A percentile compares a stretch with the other conserved stretches of the same genome.
Conservation (phyloP, 2,888 invertebrate genomes). For the Galeopsomyia nigrocyanea region DNA sequence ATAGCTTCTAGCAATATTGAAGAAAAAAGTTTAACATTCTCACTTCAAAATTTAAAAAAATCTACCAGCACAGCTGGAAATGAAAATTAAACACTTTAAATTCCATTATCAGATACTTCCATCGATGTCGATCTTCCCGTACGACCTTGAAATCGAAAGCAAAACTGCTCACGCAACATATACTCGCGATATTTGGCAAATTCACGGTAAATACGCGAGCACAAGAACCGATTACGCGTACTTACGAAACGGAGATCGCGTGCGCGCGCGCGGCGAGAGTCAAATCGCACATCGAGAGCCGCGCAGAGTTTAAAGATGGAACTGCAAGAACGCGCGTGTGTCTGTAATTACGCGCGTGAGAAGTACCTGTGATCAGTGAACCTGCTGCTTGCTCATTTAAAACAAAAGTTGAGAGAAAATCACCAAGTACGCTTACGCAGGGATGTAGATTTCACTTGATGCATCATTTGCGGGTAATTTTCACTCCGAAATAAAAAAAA, state of each 20-base stretch:
- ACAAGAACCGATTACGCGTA: slow-evolving; percentile 11
- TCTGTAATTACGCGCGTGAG: slow-evolving; percentile 5
- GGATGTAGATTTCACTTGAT: too few species aligned
- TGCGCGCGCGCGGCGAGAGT: neutral
- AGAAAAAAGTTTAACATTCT: too few species aligned
- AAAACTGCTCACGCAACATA: slow-evolving; percentile 16
- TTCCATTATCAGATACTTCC: too few species aligned
- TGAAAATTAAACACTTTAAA: too few species aligned
- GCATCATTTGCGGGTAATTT: too few species aligned
- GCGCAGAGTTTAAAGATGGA: slow-evolving; percentile 34
- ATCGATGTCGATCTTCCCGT: slow-evolving; percentile 21
- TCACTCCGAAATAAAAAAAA: neutral
- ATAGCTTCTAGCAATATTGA: too few species aligned
- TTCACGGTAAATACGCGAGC: neutral
- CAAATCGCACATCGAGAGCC: neutral
- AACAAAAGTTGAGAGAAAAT: slow-evolving; percentile 42
- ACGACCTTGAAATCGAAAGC: slow-evolving; percentile 31
- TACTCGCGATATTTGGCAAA: neutral
- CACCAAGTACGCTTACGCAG: neutral
- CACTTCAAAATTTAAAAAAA: too few species aligned
- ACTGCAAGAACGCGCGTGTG: slow-evolving; percentile 10
- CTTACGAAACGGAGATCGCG: slow-evolving; percentile 22
- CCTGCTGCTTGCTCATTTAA: slow-evolving; percentile 16
- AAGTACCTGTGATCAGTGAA: slow-evolving; percentile 20
- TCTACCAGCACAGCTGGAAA: too few species aligned